phyloP scores from a whole-genome alignment of 2,113 vertebrate genomes.

The Phalacrocorax carbo region DNA sequence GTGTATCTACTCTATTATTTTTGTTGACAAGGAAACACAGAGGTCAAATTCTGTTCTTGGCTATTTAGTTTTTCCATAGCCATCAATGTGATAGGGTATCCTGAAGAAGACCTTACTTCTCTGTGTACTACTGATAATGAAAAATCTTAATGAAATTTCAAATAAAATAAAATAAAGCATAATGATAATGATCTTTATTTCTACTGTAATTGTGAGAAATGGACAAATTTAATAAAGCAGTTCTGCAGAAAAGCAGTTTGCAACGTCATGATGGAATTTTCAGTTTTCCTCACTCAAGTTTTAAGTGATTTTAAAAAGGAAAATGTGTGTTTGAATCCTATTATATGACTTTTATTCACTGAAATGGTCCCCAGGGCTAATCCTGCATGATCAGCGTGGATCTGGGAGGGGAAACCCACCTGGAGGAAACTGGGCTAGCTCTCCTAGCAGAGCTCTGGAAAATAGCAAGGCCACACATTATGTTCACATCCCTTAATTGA shows the following conservation, averaged over 20 bases:
- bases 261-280: background rate
- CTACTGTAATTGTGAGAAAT: background rate
- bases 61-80: background rate
- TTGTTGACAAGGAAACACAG: background rate
- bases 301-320: background rate
- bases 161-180: background rate
- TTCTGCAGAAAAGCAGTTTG: conserved; percentile 16
- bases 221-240: background rate
- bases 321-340: background rate
- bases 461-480: background rate
- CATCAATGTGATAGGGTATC: background rate
- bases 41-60: background rate
- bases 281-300: background rate
- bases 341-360: background rate
- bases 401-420: background rate
- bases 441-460: background rate
- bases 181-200: background rate
- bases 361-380: background rate
- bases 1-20: background rate
- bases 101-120: background rate
- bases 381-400: background rate
- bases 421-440: background rate
- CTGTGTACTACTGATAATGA: background rate
- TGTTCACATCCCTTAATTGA: background rate
- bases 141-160: background rate